Base-by-base conservation (phyloP, 1,140 invertebrate species). In the Micrasema minimum region DNA sequence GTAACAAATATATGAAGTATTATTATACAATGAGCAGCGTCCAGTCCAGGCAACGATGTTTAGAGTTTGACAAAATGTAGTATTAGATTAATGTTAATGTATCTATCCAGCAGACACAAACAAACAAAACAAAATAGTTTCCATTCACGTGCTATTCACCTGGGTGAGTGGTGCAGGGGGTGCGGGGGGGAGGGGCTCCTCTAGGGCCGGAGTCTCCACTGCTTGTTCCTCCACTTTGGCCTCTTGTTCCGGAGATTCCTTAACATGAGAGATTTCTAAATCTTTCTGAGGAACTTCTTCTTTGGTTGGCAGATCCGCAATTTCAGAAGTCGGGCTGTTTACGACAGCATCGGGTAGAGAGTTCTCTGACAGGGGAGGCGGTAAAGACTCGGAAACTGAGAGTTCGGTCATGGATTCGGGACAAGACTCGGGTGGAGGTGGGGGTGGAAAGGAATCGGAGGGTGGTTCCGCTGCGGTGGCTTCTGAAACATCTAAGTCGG, bases 91-190 rank as follows among this genome's bases (percentile, higher is more conserved):
- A 69, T 72, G 73, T 72, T 75, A 75, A 71, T 69, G 69, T 66
- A 72, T 72, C 46, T 71, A 72, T 69, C 67, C 50, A 68, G 55
- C 73, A 69, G 73, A 72, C 73, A 72, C 69, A 70, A 66, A 75
- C 70, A 72, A 75, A 75, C 73, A 75, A 69, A 53, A 75, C 70
- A 72, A 66, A 75, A 72, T 71, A 70, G 43, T 72, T 65, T 75
- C 74, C 67, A 72, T 75, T 70, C 51, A 50, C 74, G 74, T 72
- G 70, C 74, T 75, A 75, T 75, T 75, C 82, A 84, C 79, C 74
- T 77, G 68, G 66, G 74, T 16, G 41, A 62, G 14, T 16, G 69
- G 55, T 43, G 50, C 45, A 26, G 55, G 51, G 26, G 75, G 57
- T 31, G 64, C 71, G n/a, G 69, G 48, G 35, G 66, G 45, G 51